phyloP scores from a whole-genome alignment of 92 coral and sea anemone genomes.

The Zoanthus sociatus region DNA sequence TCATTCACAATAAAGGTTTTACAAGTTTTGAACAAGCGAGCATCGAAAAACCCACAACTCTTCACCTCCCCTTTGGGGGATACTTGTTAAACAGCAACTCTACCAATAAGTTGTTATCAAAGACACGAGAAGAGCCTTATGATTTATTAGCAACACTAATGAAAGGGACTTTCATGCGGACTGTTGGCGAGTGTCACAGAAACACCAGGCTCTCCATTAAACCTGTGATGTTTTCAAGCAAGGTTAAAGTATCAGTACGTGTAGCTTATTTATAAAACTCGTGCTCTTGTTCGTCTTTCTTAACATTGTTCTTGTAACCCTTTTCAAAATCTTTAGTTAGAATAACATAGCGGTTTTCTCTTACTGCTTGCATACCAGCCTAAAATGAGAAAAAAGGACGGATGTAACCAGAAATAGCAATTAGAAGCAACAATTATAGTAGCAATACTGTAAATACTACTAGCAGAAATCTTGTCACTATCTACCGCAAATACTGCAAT shows the following conservation, averaged over 20 bases:
- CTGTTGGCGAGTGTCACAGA: neutral
- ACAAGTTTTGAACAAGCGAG: too few species aligned
- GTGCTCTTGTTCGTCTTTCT: conserved; percentile 97
- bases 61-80: too few species aligned
- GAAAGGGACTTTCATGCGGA: neutral
- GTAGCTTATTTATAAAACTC: conserved; percentile 90
- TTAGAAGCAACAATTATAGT: neutral
- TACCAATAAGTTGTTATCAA: neutral
- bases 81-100: neutral
- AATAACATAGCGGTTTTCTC: conserved; percentile 96
- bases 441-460: neutral
- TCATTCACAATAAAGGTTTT: too few species aligned
- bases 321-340: conserved; percentile 96
- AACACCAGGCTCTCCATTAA: neutral
- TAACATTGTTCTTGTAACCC: conserved; percentile 97
- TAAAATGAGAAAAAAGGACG: conserved; percentile 27
- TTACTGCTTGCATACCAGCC: conserved; percentile 99
- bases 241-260: too few species aligned
- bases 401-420: neutral
- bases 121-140: neutral
- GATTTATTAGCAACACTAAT: conserved; percentile 35
- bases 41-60: too few species aligned
- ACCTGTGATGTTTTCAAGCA: neutral
- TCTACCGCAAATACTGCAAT: too few species aligned
- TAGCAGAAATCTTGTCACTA: too few species aligned